Conservation (phyloP, 2,113 vertebrate species). For the Pelobates fuscus region DNA sequence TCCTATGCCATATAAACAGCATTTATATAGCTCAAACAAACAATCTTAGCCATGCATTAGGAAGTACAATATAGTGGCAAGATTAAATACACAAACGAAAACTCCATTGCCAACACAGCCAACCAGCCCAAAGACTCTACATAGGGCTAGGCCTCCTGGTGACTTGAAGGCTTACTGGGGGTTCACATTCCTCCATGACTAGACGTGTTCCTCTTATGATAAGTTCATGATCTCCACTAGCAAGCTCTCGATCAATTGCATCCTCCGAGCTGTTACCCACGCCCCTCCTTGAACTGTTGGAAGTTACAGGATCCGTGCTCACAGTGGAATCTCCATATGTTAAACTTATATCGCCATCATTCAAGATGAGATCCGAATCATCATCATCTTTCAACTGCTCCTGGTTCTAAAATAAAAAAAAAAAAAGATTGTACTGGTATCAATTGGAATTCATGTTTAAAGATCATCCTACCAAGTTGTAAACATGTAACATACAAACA, state of each 20-base stretch:
- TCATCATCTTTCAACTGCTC: conserved; percentile 90
- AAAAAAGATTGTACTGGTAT: too few species aligned
- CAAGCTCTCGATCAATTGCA: conserved; percentile 81
- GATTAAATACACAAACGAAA: conserved; percentile 68
- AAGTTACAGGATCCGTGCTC: conserved; percentile 72
- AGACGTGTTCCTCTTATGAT: conserved; percentile 91
- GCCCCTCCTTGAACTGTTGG: conserved; percentile 60
- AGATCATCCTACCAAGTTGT: too few species aligned
- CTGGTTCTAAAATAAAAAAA: conserved; percentile 78
- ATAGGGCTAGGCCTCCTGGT: conserved; percentile 70
- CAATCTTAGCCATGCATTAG: conserved; percentile 77
- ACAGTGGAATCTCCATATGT: conserved; percentile 89
- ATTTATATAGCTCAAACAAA: conserved; percentile 78
- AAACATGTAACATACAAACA: too few species aligned
- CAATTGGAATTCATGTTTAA: too few species aligned
- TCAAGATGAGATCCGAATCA: conserved; percentile 94
- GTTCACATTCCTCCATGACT: conserved; percentile 94
- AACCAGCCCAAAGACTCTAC: conserved; percentile 57
- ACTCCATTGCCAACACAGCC: conserved; percentile 60
- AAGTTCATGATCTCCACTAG: conserved; percentile 87
- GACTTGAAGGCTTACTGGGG: conserved; percentile 74
- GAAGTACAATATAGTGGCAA: conserved; percentile 71
- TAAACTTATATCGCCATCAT: conserved; percentile 88
- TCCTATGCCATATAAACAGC: conserved; percentile 75
- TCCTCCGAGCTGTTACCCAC: conserved; percentile 73